These are phyloP conservation scores for Zeugodacus cucurbitae DNA, from an alignment of 1,140 invertebrate genomes.

Conservation along the genomic window DNA sequence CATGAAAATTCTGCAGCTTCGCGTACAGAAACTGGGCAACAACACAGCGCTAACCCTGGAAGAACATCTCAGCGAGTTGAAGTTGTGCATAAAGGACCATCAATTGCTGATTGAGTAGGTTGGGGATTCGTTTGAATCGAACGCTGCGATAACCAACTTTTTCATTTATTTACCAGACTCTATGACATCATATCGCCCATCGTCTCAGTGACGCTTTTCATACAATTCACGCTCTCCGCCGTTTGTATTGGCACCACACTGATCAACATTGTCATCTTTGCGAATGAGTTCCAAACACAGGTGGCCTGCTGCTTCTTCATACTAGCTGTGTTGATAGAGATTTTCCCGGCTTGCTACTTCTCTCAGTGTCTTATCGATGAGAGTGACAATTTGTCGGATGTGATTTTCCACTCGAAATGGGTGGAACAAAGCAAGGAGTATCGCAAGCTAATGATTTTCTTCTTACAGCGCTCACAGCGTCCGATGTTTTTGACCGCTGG, in stretches of 20 bases:
- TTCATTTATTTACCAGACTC: neutral
- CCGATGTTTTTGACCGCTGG: constrained; percentile 49
- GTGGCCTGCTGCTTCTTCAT: constrained; percentile 49
- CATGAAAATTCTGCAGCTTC: constrained; percentile 46
- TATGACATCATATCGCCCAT: constrained; percentile 47
- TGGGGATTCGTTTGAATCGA: neutral
- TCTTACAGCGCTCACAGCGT: constrained; percentile 51
- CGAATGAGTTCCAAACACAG: constrained; percentile 46
- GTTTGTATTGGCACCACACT: constrained; percentile 51
- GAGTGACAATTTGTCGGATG: constrained; percentile 46
- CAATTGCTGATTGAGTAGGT: constrained; percentile 49
- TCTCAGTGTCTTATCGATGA: constrained; percentile 49
- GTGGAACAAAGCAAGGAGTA: constrained; percentile 47
- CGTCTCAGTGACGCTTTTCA: constrained; percentile 52
- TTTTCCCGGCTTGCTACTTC: constrained; percentile 51
- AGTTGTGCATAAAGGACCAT: constrained; percentile 50
- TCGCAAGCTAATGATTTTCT: constrained; percentile 51
- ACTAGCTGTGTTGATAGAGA: constrained; percentile 50
- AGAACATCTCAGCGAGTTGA: constrained; percentile 47
- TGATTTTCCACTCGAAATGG: constrained; percentile 53
- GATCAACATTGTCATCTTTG: constrained; percentile 53
- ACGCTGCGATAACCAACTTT: neutral
- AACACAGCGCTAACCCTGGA: neutral
- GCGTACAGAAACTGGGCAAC: constrained; percentile 43
- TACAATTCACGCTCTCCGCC: constrained; percentile 53